These are phyloP conservation scores for Donacobius atricapilla DNA, from an alignment of 2,113 vertebrate species.

Conservation along the genomic window DNA sequence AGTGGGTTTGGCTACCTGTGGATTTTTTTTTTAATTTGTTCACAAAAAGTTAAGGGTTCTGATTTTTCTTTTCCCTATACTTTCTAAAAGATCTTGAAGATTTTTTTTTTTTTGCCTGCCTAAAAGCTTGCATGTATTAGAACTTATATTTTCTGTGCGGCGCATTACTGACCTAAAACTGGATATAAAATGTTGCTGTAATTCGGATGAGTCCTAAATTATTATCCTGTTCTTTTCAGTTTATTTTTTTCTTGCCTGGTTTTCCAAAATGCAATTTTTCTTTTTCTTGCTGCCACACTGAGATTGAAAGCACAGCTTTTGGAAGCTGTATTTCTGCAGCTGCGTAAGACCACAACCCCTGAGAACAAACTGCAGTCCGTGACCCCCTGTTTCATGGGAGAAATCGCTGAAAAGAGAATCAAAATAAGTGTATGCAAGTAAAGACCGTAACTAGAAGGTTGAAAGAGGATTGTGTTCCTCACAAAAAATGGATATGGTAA, in stretches of 20 bases:
- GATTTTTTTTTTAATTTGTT: background rate
- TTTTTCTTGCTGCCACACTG: background rate
- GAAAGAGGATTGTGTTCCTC: background rate
- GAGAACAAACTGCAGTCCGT: background rate
- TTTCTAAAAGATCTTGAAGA: background rate
- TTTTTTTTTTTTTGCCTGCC: background rate
- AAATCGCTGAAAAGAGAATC: background rate
- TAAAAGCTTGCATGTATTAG: background rate
- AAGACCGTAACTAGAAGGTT: background rate
- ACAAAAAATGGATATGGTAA: background rate
- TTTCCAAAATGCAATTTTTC: background rate
- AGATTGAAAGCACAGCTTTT: background rate
- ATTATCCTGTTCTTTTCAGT: background rate
- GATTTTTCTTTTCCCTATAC: background rate
- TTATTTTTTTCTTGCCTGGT: background rate
- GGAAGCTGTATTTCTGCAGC: background rate
- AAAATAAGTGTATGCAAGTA: background rate
- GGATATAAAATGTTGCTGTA: background rate
- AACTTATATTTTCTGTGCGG: background rate
- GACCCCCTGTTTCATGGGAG: background rate
- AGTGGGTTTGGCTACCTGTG: background rate
- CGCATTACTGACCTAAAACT: background rate
- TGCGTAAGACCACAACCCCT: background rate
- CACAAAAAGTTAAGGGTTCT: background rate
- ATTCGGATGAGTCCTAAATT: background rate